Conservation (phyloP, 2,888 invertebrate genomes). For the Portevinia maculata region DNA sequence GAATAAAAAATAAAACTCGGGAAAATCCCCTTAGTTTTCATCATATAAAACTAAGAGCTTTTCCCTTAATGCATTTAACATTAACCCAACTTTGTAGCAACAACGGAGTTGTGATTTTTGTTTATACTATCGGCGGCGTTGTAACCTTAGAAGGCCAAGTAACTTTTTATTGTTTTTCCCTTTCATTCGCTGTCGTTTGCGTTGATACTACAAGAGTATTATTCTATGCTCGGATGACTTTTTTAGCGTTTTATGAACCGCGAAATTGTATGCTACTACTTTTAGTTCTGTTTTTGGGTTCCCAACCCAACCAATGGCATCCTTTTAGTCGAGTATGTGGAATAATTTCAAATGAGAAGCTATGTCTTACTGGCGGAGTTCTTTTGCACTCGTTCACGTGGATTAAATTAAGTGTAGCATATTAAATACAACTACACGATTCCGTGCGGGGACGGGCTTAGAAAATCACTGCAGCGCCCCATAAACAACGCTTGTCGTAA, state of each 20-base stretch:
- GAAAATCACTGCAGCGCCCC: too few relatives aligned
- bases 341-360: slow-evolving; percentile 34
- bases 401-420: too few relatives aligned
- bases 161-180: slow-evolving; percentile 45
- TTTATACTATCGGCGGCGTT: neutral
- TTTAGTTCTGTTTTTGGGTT: neutral
- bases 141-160: slow-evolving; percentile 27
- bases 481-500: too few relatives aligned
- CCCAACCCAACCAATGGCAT: too few relatives aligned
- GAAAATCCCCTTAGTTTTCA: slow-evolving; percentile 43
- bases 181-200: slow-evolving; percentile 10
- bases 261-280: slow-evolving; percentile 27
- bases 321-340: slow-evolving; percentile 10
- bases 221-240: slow-evolving; percentile 26
- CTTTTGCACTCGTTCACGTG: too few relatives aligned
- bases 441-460: too few relatives aligned
- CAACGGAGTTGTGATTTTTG: slow-evolving; percentile 12
- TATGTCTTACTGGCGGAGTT: neutral
- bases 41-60: neutral
- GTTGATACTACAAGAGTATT: slow-evolving; percentile 23
- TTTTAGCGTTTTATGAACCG: slow-evolving; percentile 43
- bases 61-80: slow-evolving; percentile 13
- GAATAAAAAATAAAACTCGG: slow-evolving; percentile 8
- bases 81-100: slow-evolving; percentile 9
- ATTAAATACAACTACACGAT: too few relatives aligned